These are phyloP conservation scores for Enteromius fasciolatus DNA, from an alignment of 2,797 vertebrate genomes.

Conservation along the genomic window DNA sequence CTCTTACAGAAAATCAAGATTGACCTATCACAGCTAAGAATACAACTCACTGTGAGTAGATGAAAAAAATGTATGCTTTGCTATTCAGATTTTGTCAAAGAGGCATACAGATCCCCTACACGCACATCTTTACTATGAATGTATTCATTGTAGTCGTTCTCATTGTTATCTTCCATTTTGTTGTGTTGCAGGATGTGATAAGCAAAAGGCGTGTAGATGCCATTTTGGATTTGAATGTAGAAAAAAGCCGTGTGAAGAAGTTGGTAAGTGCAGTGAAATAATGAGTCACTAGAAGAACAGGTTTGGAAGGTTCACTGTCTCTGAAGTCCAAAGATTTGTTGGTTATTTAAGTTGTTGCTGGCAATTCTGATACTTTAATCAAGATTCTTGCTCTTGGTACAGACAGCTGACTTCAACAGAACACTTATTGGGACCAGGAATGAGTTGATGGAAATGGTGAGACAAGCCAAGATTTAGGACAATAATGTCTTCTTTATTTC, in stretches of 20 bases:
- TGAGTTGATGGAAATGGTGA: slow-evolving; percentile 92
- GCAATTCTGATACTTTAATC: neutral
- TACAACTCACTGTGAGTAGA: slow-evolving; percentile 86
- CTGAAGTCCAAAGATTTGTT: neutral
- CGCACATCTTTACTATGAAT: neutral
- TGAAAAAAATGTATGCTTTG: neutral
- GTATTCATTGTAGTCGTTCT: neutral
- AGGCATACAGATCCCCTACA: neutral
- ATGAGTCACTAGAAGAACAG: neutral
- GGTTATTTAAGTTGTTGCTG: neutral
- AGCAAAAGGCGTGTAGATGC: slow-evolving; percentile 86
- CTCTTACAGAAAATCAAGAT: slow-evolving; percentile 88
- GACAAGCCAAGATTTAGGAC: slow-evolving; percentile 51
- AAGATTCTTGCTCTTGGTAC: slow-evolving; percentile 54
- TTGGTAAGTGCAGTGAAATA: slow-evolving; percentile 79
- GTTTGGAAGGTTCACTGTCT: neutral
- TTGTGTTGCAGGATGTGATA: slow-evolving; percentile 85
- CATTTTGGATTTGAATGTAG: slow-evolving; percentile 88
- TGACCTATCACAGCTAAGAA: slow-evolving; percentile 86
- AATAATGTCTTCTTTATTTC: neutral
- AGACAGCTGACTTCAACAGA: slow-evolving; percentile 88
- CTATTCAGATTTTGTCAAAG: neutral
- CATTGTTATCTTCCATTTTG: neutral
- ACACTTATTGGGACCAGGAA: slow-evolving; percentile 86
- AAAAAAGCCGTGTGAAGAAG: slow-evolving; percentile 92